phyloP scores from a whole-genome alignment of 2,888 invertebrate genomes.

The Aleiodes testaceus region DNA sequence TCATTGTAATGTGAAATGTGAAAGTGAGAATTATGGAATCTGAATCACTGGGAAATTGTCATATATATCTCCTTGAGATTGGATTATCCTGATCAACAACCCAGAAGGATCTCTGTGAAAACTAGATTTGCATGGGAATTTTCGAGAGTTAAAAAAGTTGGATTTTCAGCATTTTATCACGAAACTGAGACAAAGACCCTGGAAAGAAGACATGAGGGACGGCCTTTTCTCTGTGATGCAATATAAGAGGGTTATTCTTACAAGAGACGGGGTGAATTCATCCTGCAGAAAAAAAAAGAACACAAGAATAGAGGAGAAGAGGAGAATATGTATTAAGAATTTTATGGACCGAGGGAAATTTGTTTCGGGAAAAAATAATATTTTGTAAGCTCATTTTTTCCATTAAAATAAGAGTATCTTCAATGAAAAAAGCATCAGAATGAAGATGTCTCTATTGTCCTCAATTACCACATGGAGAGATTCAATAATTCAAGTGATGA shows the following conservation, averaged over 20 bases:
- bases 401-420: too few species aligned
- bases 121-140: slow-evolving; percentile 26
- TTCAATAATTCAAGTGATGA: too few species aligned
- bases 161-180: slow-evolving; percentile 14
- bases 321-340: too few species aligned
- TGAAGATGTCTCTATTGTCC: too few species aligned
- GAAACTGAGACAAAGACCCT: background rate
- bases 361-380: too few species aligned
- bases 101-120: slow-evolving; percentile 20
- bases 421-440: too few species aligned
- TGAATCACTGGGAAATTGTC: background rate
- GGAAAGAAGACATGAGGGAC: slow-evolving; percentile 2
- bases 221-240: slow-evolving; percentile 1
- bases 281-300: too few species aligned
- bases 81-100: slow-evolving; percentile 32
- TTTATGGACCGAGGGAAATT: too few species aligned
- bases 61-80: background rate
- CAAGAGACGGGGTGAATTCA: too few species aligned
- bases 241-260: slow-evolving; percentile 13
- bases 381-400: too few species aligned
- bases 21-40: background rate
- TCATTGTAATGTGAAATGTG: background rate
- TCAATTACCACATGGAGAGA: too few species aligned
- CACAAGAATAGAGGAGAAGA: too few species aligned
- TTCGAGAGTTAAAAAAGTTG: slow-evolving; percentile 11